A percentile compares a stretch with the other conserved stretches of the same genome.
These are phyloP conservation scores for Seira sanloemensis DNA, from an alignment of 2,888 invertebrate species.

Conservation along the genomic window DNA sequence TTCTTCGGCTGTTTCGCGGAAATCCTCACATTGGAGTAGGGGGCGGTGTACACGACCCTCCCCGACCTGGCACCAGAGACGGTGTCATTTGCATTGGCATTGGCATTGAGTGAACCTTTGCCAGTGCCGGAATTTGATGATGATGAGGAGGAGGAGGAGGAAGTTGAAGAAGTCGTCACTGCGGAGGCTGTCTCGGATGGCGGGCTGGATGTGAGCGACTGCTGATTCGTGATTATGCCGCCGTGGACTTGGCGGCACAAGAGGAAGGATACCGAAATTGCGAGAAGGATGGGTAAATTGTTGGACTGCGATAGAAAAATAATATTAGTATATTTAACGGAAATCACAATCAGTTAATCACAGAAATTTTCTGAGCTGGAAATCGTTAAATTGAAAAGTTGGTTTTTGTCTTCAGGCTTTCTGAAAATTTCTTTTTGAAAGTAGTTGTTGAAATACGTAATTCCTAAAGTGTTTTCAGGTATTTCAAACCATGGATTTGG, in stretches of 20 bases:
- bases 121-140: not conserved
- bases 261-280: conserved; percentile 26
- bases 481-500: no score
- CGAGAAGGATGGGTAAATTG: conserved; percentile 25
- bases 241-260: conserved; percentile 49
- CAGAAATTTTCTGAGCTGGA: no score
- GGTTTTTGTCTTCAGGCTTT: no score
- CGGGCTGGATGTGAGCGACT: conserved; percentile 43
- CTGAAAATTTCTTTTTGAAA: no score
- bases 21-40: conserved; percentile 52
- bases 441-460: no score
- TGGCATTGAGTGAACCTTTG: conserved; percentile 8
- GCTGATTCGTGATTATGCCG: conserved; percentile 56
- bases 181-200: conserved; percentile 41
- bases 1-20: conserved; percentile 40
- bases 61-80: conserved; percentile 13
- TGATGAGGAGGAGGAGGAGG: not conserved
- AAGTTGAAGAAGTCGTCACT: not conserved
- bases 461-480: no score
- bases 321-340: no score
- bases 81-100: conserved; percentile 8
- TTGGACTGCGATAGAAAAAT: not conserved
- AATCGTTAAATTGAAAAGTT: no score
- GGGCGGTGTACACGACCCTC: conserved; percentile 46
- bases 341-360: no score